These are phyloP conservation scores for Mallateleia sp. DNA, from an alignment of 2,888 invertebrate genomes.

Conservation along the genomic window DNA sequence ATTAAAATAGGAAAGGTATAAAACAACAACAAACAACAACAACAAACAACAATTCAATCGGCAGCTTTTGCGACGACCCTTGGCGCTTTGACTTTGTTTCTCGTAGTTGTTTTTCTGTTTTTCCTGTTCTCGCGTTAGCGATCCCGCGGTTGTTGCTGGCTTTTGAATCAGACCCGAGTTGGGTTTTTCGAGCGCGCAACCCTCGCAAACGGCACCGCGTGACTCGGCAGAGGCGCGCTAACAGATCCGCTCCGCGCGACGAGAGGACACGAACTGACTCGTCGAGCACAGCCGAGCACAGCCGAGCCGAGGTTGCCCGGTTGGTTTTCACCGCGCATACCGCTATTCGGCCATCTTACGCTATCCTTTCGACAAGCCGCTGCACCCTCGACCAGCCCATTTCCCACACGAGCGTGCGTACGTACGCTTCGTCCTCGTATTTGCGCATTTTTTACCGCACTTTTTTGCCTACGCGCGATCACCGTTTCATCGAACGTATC, in stretches of 20 bases:
- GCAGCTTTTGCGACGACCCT: too few species aligned
- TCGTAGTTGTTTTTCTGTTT: too few species aligned
- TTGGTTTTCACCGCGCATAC: slow-evolving; percentile 78
- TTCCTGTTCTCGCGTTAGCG: too few species aligned
- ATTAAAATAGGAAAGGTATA: too few species aligned
- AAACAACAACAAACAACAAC: too few species aligned
- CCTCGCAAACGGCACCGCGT: slow-evolving; percentile 52
- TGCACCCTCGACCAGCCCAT: slow-evolving; percentile 76
- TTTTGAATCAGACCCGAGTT: too few species aligned
- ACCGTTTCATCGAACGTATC: slow-evolving; percentile 61
- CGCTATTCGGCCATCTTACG: slow-evolving; percentile 79
- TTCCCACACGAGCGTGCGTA: slow-evolving; percentile 71
- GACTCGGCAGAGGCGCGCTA: slow-evolving; percentile 43
- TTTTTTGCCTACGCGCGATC: slow-evolving; percentile 60
- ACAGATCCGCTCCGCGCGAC: slow-evolving; percentile 71
- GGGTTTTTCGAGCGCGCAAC: not conserved
- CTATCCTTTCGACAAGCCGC: slow-evolving; percentile 70
- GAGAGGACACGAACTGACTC: slow-evolving; percentile 74
- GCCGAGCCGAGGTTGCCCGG: slow-evolving; percentile 77
- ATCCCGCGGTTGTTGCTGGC: too few species aligned
- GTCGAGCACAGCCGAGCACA: slow-evolving; percentile 67
- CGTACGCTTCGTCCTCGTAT: slow-evolving; percentile 61
- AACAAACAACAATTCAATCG: too few species aligned
- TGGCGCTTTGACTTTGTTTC: too few species aligned
- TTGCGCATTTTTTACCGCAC: slow-evolving; percentile 68